A percentile compares a stretch with the other conserved stretches of the same genome.
Evolutionary conservation across 1,140 invertebrate species (phyloP).

Genomic region (Dysdera silvatica): DNA sequence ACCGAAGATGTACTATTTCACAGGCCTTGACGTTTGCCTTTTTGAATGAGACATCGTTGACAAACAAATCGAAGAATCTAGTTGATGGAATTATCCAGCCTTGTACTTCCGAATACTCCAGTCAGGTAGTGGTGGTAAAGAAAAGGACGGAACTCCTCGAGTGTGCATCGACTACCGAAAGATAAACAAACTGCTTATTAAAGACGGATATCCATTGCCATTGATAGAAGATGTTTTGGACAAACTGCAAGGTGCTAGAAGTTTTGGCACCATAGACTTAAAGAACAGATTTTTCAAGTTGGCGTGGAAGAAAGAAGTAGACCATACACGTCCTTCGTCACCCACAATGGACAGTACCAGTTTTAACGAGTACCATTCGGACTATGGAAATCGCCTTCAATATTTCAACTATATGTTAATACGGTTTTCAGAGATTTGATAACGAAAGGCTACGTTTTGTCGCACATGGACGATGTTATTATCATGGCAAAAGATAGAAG

Average conservation of each 20-base stretch:
- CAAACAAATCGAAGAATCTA: too few relatives aligned
- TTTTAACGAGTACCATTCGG: constrained; percentile 13
- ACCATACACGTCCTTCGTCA: constrained; percentile 23
- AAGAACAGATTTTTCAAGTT: constrained; percentile 26
- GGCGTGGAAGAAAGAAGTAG: background rate
- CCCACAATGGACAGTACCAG: constrained; percentile 9
- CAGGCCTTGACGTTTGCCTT: too few relatives aligned
- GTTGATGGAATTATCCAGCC: too few relatives aligned
- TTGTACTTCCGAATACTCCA: too few relatives aligned
- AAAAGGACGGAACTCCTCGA: constrained; percentile 27
- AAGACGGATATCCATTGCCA: background rate
- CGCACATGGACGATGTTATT: background rate
- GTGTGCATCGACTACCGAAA: constrained; percentile 31
- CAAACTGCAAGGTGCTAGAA: background rate
- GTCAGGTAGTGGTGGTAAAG: too few relatives aligned
- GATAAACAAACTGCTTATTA: constrained; percentile 4
- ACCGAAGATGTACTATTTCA: too few relatives aligned
- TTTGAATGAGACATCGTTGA: too few relatives aligned
- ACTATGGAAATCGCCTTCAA: constrained; percentile 4
- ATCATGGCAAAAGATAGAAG: background rate
- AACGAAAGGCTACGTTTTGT: background rate
- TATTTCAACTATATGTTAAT: constrained; percentile 11
- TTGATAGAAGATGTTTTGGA: constrained; percentile 1
- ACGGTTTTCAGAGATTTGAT: background rate
- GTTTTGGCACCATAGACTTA: constrained; percentile 11